Evolutionary conservation across 2,797 vertebrate genomes (phyloP), one percentile per base, ranked within the genome.

Genomic region (Scarus forsteni): DNA sequence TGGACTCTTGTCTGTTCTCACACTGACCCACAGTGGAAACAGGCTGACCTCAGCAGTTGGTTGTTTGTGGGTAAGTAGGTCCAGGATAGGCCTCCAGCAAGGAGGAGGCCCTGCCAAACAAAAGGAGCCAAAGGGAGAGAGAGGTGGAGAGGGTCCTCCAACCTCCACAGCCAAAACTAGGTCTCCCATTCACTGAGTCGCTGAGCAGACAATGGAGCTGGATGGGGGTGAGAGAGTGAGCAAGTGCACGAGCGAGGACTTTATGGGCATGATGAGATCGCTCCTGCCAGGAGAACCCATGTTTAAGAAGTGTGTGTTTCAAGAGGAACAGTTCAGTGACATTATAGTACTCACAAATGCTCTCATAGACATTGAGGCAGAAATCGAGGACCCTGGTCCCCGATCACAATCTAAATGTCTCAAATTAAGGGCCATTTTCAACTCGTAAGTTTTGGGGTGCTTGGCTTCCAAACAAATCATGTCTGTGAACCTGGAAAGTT

Each of bases 181-280:
- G 89, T 90, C 88, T 91, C 84, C 81, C 73, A 88, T 92, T 93
- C 88, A 90, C 77, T 75, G 68, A 75, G 79, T 66, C 48, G 60
- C 52, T 77, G 58, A 71, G 57, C 56, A 81, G 75, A 93, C 92
- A 92, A 93, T 85, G 83, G 76, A 51, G 27, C 66, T 39, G 68
- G 67, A 66, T 79, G 75, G 71, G 83, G 71, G 79, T 56, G 68
- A 77, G 48, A 16, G 66, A 69, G 48, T 51, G 53, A 62, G 16
- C 34, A 45, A 59, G 13, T 13, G 53, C 70, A 18, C n/a, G 38
- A 62, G 49, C 27, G 46, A 75, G 57, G 66, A 81, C 73, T 70
- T 72, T 27, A 71, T 14, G 35, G 58, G 54, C 53, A 66, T 19
- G 51, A 15, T 54, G 55, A 65, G 62, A 59, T 66, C 60, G 66